Conservation (phyloP, 2,797 vertebrate species). For the Galagoides demidoff region DNA sequence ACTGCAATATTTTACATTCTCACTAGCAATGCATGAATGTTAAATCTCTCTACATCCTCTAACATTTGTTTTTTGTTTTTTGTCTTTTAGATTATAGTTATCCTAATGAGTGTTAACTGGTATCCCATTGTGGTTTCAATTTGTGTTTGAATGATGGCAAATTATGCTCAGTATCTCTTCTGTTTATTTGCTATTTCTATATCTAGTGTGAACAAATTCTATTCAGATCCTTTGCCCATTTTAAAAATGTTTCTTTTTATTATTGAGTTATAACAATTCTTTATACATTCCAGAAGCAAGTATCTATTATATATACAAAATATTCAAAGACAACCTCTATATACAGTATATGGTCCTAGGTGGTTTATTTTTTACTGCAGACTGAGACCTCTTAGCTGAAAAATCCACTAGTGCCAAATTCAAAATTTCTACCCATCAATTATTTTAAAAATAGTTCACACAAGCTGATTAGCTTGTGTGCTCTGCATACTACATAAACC, state of each 20-base stretch:
- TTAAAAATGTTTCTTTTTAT: background rate
- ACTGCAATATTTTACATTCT: background rate
- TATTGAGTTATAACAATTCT: background rate
- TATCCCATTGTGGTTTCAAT: background rate
- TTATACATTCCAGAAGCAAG: background rate
- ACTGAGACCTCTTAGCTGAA: background rate
- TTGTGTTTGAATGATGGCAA: background rate
- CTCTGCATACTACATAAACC: background rate
- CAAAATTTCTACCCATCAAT: background rate
- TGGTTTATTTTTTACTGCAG: background rate
- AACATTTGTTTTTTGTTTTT: background rate
- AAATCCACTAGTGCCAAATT: background rate
- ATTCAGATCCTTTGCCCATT: background rate
- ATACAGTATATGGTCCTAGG: background rate
- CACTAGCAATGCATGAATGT: background rate
- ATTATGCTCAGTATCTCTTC: background rate
- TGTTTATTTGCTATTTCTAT: background rate
- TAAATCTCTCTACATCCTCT: background rate
- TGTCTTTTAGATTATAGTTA: background rate
- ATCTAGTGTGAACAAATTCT: background rate
- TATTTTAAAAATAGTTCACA: background rate
- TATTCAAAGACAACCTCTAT: background rate
- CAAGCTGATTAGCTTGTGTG: background rate
- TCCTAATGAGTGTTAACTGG: background rate
- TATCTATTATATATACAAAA: background rate